Evolutionary conservation across 2,888 invertebrate species (phyloP).

Genomic region (Dasysyrphus albostriatus): DNA sequence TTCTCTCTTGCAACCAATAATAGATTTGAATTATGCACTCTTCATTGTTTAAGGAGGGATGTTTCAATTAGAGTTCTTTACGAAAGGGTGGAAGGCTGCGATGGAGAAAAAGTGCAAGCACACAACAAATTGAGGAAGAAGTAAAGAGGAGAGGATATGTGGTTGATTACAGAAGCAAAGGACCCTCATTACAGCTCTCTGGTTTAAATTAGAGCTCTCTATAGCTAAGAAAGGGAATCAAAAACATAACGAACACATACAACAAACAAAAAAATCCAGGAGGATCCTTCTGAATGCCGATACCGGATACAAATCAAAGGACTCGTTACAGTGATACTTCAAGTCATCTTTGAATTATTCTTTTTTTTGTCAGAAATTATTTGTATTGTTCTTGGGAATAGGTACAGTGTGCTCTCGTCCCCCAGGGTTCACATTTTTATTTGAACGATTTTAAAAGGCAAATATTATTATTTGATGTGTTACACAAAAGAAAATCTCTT

Average conservation of each 20-base stretch:
- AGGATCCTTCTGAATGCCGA: conserved; percentile 65
- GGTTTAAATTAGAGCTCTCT: conserved; percentile 69
- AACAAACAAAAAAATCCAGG: conserved; percentile 23
- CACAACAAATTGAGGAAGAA: conserved; percentile 10
- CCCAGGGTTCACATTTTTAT: conserved; percentile 43
- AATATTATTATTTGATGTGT: conserved; percentile 73
- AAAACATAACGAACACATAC: background rate
- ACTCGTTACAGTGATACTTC: conserved; percentile 68
- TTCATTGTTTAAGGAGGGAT: conserved; percentile 57
- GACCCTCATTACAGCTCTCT: conserved; percentile 63
- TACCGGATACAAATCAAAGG: conserved; percentile 73
- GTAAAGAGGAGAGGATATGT: conserved; percentile 16
- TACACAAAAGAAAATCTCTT: conserved; percentile 49
- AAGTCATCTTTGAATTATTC: conserved; percentile 49
- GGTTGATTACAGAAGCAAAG: conserved; percentile 50
- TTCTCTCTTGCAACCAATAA: conserved; percentile 59
- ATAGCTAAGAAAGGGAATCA: conserved; percentile 21
- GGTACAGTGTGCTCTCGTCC: conserved; percentile 18
- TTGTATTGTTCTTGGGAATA: conserved; percentile 49
- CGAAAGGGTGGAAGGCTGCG: conserved; percentile 42
- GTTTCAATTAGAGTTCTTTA: conserved; percentile 64
- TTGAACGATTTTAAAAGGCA: conserved; percentile 68
- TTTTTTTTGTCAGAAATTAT: background rate
- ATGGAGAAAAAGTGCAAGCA: conserved; percentile 29
- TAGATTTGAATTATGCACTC: conserved; percentile 74